phyloP scores from a whole-genome alignment of 92 coral and sea anemone genomes.

The Porites lobata region DNA sequence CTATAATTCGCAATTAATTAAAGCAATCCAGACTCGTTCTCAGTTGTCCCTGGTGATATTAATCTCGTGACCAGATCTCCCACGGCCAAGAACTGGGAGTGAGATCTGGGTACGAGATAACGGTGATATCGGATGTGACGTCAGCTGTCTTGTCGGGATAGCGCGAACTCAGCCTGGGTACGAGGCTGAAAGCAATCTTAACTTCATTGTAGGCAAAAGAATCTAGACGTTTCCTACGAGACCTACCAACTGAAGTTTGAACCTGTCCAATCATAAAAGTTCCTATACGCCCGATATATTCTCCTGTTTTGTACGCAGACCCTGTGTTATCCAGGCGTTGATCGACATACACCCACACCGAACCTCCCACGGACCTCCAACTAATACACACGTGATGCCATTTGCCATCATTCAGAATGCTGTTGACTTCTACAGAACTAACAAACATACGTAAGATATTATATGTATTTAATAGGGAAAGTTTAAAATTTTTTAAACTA shows the following conservation, averaged over 20 bases:
- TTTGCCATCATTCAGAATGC: background rate
- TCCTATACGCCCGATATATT: background rate
- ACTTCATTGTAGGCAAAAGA: background rate
- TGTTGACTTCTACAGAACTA: background rate
- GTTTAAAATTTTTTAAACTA: no score
- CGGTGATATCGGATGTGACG: no score
- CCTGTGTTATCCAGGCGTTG: background rate
- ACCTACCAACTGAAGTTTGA: background rate
- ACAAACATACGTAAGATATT: no score
- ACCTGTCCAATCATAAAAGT: background rate
- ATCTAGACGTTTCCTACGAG: background rate
- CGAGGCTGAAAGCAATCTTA: no score
- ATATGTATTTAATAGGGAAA: no score
- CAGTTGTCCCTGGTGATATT: no score
- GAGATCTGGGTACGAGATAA: no score
- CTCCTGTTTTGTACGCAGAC: background rate
- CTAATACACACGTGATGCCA: constrained; percentile 3
- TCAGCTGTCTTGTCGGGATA: no score
- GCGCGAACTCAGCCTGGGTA: no score
- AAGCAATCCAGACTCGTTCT: no score
- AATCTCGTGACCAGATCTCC: no score
- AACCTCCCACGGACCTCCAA: background rate
- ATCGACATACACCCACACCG: background rate
- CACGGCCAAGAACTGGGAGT: no score
- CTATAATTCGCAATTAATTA: background rate